Conservation (phyloP, 2,113 vertebrate species). For the Spilogale gracilis region DNA sequence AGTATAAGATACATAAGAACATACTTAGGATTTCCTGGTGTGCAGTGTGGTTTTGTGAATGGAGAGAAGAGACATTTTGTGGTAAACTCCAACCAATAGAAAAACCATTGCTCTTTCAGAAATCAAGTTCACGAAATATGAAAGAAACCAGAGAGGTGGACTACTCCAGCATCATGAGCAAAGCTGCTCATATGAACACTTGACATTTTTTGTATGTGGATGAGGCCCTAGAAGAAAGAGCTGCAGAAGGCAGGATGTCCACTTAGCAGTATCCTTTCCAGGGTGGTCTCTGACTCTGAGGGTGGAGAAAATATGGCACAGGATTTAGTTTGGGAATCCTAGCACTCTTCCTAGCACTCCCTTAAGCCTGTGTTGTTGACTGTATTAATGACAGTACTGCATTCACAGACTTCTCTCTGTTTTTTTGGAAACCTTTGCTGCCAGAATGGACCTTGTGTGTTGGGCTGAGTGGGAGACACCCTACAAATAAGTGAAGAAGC, state of each 20-base stretch:
- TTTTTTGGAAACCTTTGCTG: background rate
- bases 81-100: background rate
- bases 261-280: background rate
- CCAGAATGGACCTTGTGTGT: background rate
- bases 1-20: background rate
- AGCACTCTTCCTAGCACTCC: background rate
- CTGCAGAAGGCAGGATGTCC: background rate
- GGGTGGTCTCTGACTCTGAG: background rate
- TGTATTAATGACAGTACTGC: background rate
- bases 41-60: slow-evolving; percentile 14
- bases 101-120: slow-evolving; percentile 51
- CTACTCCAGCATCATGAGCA: background rate
- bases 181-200: background rate
- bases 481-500: background rate
- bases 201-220: background rate
- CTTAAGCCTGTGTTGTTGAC: background rate
- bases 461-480: background rate
- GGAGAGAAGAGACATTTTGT: slow-evolving; percentile 23
- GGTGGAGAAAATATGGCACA: background rate
- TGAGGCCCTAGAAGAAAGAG: background rate
- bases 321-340: background rate
- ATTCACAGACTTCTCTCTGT: background rate
- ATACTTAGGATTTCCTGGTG: background rate
- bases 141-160: background rate
- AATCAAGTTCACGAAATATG: slow-evolving; percentile 1